phyloP scores from a whole-genome alignment of 2,888 invertebrate species.

The Dasysyrphus albostriatus region DNA sequence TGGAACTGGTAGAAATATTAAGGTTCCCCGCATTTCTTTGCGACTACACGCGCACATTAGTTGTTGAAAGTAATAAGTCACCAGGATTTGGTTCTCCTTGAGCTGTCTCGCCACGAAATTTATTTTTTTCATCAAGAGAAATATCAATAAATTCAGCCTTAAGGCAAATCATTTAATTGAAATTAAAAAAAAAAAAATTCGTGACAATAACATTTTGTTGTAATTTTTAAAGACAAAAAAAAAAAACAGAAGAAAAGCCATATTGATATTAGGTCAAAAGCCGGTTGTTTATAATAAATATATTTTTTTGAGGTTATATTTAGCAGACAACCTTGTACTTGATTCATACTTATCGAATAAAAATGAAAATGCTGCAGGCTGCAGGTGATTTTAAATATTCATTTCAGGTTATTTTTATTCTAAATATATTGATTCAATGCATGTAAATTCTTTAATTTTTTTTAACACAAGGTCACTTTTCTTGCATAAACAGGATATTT shows the following conservation, averaged over 20 bases:
- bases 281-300: constrained; percentile 26
- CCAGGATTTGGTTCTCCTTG: too few species aligned
- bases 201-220: background rate
- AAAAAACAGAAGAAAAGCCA: background rate
- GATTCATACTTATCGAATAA: constrained; percentile 23
- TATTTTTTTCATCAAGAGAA: background rate
- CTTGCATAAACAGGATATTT: constrained; percentile 2
- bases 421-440: background rate
- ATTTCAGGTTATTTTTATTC: constrained; percentile 2
- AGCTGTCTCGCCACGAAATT: too few species aligned
- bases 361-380: constrained; percentile 5
- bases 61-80: too few species aligned
- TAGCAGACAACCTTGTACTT: constrained; percentile 43
- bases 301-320: background rate
- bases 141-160: background rate
- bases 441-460: background rate
- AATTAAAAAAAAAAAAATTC: constrained; percentile 5
- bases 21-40: too few species aligned
- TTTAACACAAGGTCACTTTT: background rate
- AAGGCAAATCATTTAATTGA: constrained; percentile 21
- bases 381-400: background rate
- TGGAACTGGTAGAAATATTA: too few species aligned
- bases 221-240: background rate
- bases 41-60: too few species aligned
- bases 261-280: background rate